phyloP scores from a whole-genome alignment of 2,797 vertebrate genomes.

The Graptemys geographica region DNA sequence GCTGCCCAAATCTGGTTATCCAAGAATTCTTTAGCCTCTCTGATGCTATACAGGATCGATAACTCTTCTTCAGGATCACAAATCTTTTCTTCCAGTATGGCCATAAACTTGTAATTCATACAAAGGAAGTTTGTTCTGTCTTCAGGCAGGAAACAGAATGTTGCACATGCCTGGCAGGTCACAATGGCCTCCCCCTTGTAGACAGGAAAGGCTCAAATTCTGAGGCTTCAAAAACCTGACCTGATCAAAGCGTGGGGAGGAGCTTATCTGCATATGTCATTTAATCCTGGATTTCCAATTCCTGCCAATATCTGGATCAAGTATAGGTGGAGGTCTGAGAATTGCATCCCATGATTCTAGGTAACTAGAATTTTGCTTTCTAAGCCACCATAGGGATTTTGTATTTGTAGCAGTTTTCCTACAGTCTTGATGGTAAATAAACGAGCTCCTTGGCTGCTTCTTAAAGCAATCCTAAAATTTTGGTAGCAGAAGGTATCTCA shows the following conservation, averaged over 20 bases:
- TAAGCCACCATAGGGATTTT: neutral
- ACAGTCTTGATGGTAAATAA: slow-evolving; percentile 37
- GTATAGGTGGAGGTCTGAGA: neutral
- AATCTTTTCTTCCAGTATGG: neutral
- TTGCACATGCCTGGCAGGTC: neutral
- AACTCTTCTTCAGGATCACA: neutral
- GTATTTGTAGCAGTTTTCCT: slow-evolving; percentile 26
- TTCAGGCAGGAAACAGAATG: neutral
- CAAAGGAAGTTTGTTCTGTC: neutral
- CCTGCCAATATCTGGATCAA: neutral
- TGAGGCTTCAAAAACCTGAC: neutral
- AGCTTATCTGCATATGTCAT: neutral
- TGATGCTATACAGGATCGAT: neutral
- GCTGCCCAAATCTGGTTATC: neutral
- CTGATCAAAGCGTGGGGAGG: neutral
- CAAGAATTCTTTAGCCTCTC: neutral
- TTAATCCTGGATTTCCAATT: neutral
- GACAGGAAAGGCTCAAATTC: neutral
- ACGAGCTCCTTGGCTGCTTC: slow-evolving; percentile 37
- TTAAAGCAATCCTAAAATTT: slow-evolving; percentile 31
- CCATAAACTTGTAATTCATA: neutral
- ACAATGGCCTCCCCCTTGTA: neutral
- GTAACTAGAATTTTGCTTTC: neutral
- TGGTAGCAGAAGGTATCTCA: slow-evolving; percentile 14
- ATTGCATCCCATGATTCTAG: neutral